Evolutionary conservation across 2,797 vertebrate species (phyloP).

Genomic region (Varecia variegata): DNA sequence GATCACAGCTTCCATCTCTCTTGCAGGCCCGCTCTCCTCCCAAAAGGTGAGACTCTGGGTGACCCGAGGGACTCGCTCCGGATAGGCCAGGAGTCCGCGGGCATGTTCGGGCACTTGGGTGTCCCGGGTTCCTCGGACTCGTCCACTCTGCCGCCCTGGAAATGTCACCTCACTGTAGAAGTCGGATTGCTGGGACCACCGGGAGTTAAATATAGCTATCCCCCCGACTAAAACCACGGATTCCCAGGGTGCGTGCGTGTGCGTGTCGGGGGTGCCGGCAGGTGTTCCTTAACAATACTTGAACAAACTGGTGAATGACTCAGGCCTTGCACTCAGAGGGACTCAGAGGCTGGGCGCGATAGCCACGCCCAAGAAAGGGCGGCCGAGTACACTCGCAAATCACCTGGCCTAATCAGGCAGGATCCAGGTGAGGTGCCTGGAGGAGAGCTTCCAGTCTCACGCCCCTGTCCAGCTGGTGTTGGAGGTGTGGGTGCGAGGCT

Average conservation of each 20-base stretch:
- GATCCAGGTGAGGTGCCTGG: neutral
- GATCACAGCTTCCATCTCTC: neutral
- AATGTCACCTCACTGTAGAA: neutral
- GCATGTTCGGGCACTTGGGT: neutral
- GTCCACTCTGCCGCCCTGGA: neutral
- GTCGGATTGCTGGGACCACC: accelerated
- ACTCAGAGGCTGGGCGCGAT: neutral
- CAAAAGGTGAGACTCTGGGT: neutral
- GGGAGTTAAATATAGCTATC: neutral
- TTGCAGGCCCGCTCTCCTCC: neutral
- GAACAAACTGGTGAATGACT: neutral
- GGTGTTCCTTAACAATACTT: too few relatives aligned
- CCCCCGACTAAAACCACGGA: neutral
- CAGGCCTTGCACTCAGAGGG: neutral
- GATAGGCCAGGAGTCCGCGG: neutral
- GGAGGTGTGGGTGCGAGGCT: neutral
- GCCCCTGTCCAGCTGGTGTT: neutral
- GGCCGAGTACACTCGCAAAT: neutral
- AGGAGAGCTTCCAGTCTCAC: neutral
- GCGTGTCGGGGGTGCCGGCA: too few relatives aligned
- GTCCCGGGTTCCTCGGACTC: neutral
- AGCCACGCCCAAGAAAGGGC: neutral
- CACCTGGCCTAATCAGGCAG: neutral
- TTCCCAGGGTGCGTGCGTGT: too few relatives aligned
- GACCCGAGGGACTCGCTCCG: neutral